Base-by-base conservation (phyloP, 1,140 invertebrate genomes). In the Hestina assimilis region DNA sequence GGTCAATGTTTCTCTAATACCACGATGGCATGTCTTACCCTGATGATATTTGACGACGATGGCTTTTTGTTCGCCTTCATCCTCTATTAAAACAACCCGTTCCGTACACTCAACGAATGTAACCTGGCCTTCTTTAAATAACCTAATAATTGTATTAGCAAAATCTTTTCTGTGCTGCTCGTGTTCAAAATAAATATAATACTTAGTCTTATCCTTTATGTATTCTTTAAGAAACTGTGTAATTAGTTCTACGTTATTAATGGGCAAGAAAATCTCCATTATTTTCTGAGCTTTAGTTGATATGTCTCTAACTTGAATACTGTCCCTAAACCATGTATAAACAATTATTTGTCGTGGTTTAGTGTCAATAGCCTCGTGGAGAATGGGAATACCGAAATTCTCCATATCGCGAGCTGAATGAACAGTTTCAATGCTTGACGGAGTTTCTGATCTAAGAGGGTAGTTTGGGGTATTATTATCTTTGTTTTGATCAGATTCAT, bases 1-100 rank as follows among this genome's bases (percentile, higher is more conserved):
- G 19, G n/a, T 31, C 1, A 64, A 9, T 0, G 69, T 69, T 66
- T 72, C 66, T 5, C 52, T 64, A 17, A 75, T 67, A n/a, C 64
- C 60, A 17, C 66, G 35, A 46, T 73, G 71, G 11, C 64, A 71
- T n/a, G 63, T 75, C 55, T 75, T 75, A 3, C 72, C 66, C 38
- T 63, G 47, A 24, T 77, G 71, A 35, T 67, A 57, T 59, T 74
- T 70, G 28, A 28, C 9, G 9, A 65, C 33, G 12, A 74, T 62
- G 15, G 38, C 63, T 33, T 14, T 45, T 28, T 71, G 65, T 43
- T 73, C 60, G 4, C 28, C 33, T 56, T 65, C 68, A 15, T 66
- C 53, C 6, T 54, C 51, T 24, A 66, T 11, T 28, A 42, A 58
- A 15, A 63, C 26, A 42, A 71, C 57, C 40, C 71, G 31, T 53